A percentile compares a stretch with the other conserved stretches of the same genome.
These are phyloP conservation scores for Stegastes partitus DNA, from an alignment of 2,113 vertebrate species.

Conservation along the genomic window DNA sequence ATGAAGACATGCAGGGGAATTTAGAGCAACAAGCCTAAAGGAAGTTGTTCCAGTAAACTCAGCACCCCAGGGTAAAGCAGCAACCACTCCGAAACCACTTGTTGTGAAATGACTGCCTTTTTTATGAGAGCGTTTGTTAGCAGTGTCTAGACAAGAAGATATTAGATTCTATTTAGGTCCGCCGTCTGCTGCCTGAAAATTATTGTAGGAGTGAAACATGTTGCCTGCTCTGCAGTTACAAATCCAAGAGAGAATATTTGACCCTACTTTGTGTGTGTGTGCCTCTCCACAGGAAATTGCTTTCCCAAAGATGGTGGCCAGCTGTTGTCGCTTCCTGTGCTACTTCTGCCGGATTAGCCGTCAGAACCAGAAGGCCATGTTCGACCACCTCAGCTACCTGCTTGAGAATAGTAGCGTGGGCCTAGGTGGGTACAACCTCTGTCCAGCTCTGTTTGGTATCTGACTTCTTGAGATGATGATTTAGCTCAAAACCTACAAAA, in stretches of 20 bases:
- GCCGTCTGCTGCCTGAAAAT: not conserved
- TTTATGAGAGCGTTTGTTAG: not conserved
- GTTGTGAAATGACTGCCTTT: not conserved
- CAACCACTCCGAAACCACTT: constrained; percentile 2
- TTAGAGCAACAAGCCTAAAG: constrained; percentile 35
- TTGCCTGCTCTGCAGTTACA: not conserved
- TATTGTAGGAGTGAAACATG: not conserved
- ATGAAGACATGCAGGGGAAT: constrained; percentile 14
- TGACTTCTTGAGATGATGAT: too few species aligned
- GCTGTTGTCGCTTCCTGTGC: constrained; percentile 97
- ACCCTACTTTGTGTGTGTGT: constrained; percentile 23
- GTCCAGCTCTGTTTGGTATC: not conserved
- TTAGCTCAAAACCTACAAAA: not conserved
- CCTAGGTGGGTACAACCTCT: constrained; percentile 87
- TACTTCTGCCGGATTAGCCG: constrained; percentile 99
- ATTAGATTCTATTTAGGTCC: not conserved
- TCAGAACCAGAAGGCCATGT: constrained; percentile 99
- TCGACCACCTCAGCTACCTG: constrained; percentile 98
- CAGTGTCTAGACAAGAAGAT: too few species aligned
- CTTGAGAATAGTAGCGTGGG: constrained; percentile 98
- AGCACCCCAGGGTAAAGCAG: not conserved
- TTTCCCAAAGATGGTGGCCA: constrained; percentile 99
- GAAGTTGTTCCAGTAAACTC: not conserved
- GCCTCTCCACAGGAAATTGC: constrained; percentile 88
- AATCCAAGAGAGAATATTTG: not conserved